A percentile compares a stretch with the other conserved stretches of the same genome.
These are phyloP conservation scores for Hybos culiciformis DNA, from an alignment of 2,888 invertebrate genomes.

Conservation along the genomic window DNA sequence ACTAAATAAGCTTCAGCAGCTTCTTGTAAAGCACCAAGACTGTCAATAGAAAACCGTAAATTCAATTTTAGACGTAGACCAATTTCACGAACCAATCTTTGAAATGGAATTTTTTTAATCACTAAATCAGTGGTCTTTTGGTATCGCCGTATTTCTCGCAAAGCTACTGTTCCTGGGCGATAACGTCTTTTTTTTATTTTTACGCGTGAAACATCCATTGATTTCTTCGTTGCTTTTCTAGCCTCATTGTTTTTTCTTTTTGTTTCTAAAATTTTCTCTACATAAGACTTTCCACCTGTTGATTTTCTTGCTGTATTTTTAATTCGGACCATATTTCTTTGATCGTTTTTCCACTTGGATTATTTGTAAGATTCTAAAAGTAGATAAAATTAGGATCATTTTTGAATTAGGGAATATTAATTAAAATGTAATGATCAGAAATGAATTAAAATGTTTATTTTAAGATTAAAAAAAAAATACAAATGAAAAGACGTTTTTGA, in stretches of 20 bases:
- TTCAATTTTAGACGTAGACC: slow-evolving; percentile 73
- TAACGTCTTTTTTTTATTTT: slow-evolving; percentile 80
- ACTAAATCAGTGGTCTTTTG: slow-evolving; percentile 76
- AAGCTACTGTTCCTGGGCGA: slow-evolving; percentile 83
- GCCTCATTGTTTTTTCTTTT: slow-evolving; percentile 71
- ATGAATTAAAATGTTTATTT: too few relatives aligned
- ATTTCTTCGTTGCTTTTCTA: slow-evolving; percentile 90
- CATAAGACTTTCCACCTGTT: slow-evolving; percentile 79
- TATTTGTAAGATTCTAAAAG: too few relatives aligned
- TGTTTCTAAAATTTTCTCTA: not conserved
- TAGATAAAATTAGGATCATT: too few relatives aligned
- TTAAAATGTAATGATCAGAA: too few relatives aligned
- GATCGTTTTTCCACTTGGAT: slow-evolving; percentile 23
- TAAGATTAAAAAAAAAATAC: too few relatives aligned
- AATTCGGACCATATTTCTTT: slow-evolving; percentile 65
- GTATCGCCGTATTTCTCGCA: slow-evolving; percentile 85
- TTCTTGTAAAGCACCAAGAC: slow-evolving; percentile 72
- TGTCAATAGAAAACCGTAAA: slow-evolving; percentile 79
- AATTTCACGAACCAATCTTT: slow-evolving; percentile 82
- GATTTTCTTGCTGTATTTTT: slow-evolving; percentile 90
- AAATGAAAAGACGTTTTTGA: too few relatives aligned
- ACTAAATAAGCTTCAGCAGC: too few relatives aligned
- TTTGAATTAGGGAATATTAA: too few relatives aligned
- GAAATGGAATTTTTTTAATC: slow-evolving; percentile 84
- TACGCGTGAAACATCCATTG: too few relatives aligned